Base-by-base conservation (phyloP, 2,888 invertebrate species). In the Lepidochrysops patricia region DNA sequence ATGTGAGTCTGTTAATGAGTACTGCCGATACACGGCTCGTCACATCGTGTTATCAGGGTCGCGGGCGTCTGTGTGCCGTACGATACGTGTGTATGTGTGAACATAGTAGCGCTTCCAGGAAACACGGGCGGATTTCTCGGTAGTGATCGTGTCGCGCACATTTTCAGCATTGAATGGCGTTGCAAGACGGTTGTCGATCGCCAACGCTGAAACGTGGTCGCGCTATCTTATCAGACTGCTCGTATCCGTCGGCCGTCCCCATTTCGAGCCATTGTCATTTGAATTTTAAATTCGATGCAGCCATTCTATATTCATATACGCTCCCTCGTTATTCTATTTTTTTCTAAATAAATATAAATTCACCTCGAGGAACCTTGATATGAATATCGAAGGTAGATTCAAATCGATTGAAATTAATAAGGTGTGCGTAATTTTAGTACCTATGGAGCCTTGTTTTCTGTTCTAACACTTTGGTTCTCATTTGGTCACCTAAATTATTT, bases 91-190 rank as follows among this genome's bases (percentile, higher is more conserved):
- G 72, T 80, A 84, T 82, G 84, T 78, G 85, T 79, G 77, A 67
- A 66, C 69, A 75, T 87, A 86, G 86, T 87, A 82, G 81, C 81
- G 80, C 77, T 89, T 89, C 88, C 84, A 82, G 83, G 88, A 88
- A 89, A 79, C 80, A 79, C 85, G 84, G 80, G 80, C 86, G 80
- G 73, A 72, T 83, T 88, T 88, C 88, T 82, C 77, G 67, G 88
- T 84, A 88, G 73, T 75, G 80, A 84, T 81, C 75, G 79, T 79
- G 83, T 84, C 82, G 81, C 82, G 77, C 79, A 76, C 73, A 79
- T 79, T 85, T 85, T 87, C 84, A 85, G 82, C 79, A 81, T 76
- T 84, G 83, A 86, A 84, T 86, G 81, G 72, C 70, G 69, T 70
- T 69, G 66, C 65, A 74, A 74, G 67, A 68, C 67, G 69, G 66